These are phyloP conservation scores for Cercopithecus petaurista DNA, from an alignment of 2,797 vertebrate species.

Conservation along the genomic window DNA sequence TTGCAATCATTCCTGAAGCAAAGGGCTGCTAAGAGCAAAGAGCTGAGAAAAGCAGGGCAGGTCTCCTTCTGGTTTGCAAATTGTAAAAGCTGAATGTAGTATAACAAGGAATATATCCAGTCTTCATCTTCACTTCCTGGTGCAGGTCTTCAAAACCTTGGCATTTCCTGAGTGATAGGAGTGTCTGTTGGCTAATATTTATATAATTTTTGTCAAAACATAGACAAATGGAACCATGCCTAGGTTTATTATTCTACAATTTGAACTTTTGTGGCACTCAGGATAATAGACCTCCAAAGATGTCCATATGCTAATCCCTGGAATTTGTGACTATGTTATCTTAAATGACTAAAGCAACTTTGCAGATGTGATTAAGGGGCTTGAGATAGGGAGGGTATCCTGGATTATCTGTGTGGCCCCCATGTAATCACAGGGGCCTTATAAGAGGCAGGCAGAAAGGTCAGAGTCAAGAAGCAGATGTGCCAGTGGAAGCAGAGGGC, in stretches of 20 bases:
- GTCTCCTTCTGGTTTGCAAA: not conserved
- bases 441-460: not conserved
- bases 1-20: not conserved
- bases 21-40: not conserved
- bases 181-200: not conserved
- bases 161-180: not conserved
- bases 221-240: not conserved
- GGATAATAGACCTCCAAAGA: not conserved
- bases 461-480: not conserved
- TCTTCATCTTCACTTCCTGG: not conserved
- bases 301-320: not conserved
- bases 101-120: not conserved
- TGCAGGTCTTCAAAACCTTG: not conserved
- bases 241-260: not conserved
- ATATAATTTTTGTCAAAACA: not conserved
- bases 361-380: not conserved
- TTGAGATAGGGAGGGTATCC: not conserved
- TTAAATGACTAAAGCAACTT: not conserved
- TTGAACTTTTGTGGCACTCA: not conserved
- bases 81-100: not conserved
- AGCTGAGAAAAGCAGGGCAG: not conserved
- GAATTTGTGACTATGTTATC: not conserved
- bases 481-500: not conserved
- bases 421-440: not conserved
- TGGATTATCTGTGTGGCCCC: not conserved